Evolutionary conservation across 2,888 invertebrate genomes (phyloP).

Genomic region (Noctua pronuba): DNA sequence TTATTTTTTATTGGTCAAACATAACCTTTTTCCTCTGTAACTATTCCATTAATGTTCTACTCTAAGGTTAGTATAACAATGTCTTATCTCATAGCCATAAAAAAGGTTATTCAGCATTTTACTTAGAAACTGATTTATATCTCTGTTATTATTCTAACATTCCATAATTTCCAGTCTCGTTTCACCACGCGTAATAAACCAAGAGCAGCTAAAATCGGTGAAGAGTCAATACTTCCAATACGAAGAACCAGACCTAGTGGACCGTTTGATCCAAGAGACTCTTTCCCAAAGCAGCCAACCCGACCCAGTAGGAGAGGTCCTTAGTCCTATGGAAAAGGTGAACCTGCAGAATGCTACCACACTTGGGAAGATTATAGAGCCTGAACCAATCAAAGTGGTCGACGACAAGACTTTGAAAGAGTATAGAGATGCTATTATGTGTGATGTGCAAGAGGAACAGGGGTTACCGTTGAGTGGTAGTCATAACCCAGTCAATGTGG

Average conservation of each 20-base stretch:
- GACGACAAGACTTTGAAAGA: constrained; percentile 75
- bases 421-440: constrained; percentile 75
- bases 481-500: constrained; percentile 73
- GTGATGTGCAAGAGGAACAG: constrained; percentile 65
- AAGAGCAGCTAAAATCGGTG: constrained; percentile 67
- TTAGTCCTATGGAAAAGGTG: constrained; percentile 76
- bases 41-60: background rate
- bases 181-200: constrained; percentile 69
- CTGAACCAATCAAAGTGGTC: constrained; percentile 39
- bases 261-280: constrained; percentile 74
- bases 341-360: constrained; percentile 73
- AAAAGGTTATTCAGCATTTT: background rate
- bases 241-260: constrained; percentile 70
- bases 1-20: background rate
- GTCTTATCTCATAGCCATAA: background rate
- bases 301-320: constrained; percentile 77
- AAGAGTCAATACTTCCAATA: constrained; percentile 72
- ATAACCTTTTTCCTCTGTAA: background rate
- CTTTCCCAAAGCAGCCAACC: constrained; percentile 71
- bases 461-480: constrained; percentile 72
- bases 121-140: background rate
- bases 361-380: constrained; percentile 70
- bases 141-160: background rate
- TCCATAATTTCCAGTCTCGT: constrained; percentile 64
- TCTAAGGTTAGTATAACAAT: background rate